phyloP scores from a whole-genome alignment of 2,797 vertebrate genomes.

The Enteromius fasciolatus region DNA sequence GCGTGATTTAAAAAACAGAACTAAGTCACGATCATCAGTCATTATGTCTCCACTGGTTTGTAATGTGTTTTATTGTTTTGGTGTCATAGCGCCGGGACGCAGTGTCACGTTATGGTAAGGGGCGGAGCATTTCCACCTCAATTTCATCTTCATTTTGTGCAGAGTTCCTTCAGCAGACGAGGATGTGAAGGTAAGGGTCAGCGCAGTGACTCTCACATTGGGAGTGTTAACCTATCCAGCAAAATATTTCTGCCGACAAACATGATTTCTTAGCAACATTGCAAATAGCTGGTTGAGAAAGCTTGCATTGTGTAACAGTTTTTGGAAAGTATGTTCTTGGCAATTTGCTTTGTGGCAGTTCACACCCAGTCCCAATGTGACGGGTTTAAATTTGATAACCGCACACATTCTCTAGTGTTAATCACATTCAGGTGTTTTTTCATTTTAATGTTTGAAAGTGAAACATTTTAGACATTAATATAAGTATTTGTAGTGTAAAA shows the following conservation, averaged over 20 bases:
- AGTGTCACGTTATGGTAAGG: too few species aligned
- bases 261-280: not conserved
- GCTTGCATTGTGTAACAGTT: not conserved
- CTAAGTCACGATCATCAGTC: too few species aligned
- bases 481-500: too few species aligned
- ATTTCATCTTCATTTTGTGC: not conserved
- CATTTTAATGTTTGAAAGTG: too few species aligned
- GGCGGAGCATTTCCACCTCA: not conserved
- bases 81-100: too few species aligned
- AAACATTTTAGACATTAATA: too few species aligned
- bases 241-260: not conserved
- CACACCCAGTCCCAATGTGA: not conserved
- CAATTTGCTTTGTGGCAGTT: not conserved
- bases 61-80: too few species aligned
- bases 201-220: not conserved
- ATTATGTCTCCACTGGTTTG: too few species aligned
- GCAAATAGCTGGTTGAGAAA: not conserved
- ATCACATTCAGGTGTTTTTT: not conserved
- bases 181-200: slow-evolving; percentile 7
- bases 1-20: too few species aligned
- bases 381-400: not conserved
- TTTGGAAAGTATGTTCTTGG: not conserved
- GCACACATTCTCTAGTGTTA: not conserved
- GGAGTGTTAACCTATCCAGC: not conserved
- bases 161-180: not conserved